Percentiles rank a stretch among this genome's conserved stretches.
phyloP scores from a whole-genome alignment of 2,113 vertebrate genomes.

The Phoenicopterus ruber region DNA sequence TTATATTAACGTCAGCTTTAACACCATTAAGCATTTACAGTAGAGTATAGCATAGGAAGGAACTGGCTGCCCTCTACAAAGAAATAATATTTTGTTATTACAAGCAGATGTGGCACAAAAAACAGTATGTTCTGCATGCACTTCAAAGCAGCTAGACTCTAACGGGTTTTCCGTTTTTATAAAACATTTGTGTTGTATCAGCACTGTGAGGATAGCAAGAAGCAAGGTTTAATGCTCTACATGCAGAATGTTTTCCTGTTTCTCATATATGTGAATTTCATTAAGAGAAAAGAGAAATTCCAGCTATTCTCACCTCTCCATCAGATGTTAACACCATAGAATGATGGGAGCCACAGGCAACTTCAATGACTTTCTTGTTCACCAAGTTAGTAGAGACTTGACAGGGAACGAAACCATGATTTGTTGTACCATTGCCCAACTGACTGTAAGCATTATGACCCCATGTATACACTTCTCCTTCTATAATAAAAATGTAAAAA shows the following conservation, averaged over 20 bases:
- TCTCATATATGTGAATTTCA: background rate
- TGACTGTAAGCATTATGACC: conserved; percentile 97
- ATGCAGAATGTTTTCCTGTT: background rate
- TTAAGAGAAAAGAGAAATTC: background rate
- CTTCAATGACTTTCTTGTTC: conserved; percentile 90
- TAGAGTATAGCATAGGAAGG: background rate
- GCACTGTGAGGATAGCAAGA: background rate
- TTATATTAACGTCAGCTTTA: background rate
- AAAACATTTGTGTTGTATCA: background rate
- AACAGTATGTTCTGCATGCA: background rate
- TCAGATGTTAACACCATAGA: conserved; percentile 91
- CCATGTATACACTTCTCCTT: conserved; percentile 97
- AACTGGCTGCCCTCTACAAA: background rate
- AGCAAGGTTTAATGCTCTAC: background rate
- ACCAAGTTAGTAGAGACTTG: conserved; percentile 93
- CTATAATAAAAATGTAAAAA: conserved; percentile 68
- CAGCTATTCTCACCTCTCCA: conserved; percentile 83
- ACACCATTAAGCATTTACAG: background rate
- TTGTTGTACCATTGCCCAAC: conserved; percentile 92
- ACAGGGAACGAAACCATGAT: conserved; percentile 86
- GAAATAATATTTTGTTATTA: background rate
- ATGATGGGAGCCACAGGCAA: conserved; percentile 96
- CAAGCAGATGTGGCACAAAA: background rate
- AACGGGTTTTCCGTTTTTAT: background rate
- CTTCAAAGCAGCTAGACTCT: background rate